phyloP scores from a whole-genome alignment of 2,888 invertebrate genomes.

The Zootermopsis nevadensis region DNA sequence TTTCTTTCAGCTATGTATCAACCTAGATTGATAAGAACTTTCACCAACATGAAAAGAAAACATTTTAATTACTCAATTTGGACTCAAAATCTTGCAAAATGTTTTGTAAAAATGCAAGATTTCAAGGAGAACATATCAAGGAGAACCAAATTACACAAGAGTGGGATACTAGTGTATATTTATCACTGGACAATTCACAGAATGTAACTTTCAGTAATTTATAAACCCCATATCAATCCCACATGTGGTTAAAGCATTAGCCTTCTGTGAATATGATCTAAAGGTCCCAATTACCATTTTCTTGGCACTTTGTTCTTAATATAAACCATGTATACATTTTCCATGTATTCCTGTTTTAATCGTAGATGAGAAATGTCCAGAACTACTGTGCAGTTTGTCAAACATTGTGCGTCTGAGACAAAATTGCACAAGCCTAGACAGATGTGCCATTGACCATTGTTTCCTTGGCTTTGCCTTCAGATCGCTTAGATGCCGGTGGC shows the following conservation, averaged over 20 bases:
- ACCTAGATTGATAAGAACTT: not conserved
- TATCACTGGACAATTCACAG: constrained; percentile 5
- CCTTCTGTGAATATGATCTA: constrained; percentile 16
- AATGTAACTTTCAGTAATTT: not conserved
- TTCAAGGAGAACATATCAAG: constrained; percentile 14
- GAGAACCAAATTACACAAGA: constrained; percentile 14
- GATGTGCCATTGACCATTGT: constrained; percentile 75
- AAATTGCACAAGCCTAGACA: constrained; percentile 59
- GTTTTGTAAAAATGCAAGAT: constrained; percentile 7
- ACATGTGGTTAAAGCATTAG: constrained; percentile 6
- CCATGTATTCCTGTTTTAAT: constrained; percentile 26
- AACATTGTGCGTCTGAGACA: constrained; percentile 46
- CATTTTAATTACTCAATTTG: constrained; percentile 21
- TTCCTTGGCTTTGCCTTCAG: constrained; percentile 70
- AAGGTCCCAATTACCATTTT: constrained; percentile 15
- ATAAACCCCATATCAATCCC: constrained; percentile 7
- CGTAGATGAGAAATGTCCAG: constrained; percentile 32
- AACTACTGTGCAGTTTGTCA: constrained; percentile 48
- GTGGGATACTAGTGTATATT: constrained; percentile 12
- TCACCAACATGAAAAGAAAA: not conserved
- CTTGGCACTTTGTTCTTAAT: constrained; percentile 39
- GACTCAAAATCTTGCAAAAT: constrained; percentile 23
- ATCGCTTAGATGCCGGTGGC: constrained; percentile 57
- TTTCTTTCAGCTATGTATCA: not conserved
- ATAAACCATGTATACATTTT: constrained; percentile 33